These are phyloP conservation scores for Podarcis muralis DNA, from an alignment of 2,113 vertebrate genomes.

Conservation along the genomic window DNA sequence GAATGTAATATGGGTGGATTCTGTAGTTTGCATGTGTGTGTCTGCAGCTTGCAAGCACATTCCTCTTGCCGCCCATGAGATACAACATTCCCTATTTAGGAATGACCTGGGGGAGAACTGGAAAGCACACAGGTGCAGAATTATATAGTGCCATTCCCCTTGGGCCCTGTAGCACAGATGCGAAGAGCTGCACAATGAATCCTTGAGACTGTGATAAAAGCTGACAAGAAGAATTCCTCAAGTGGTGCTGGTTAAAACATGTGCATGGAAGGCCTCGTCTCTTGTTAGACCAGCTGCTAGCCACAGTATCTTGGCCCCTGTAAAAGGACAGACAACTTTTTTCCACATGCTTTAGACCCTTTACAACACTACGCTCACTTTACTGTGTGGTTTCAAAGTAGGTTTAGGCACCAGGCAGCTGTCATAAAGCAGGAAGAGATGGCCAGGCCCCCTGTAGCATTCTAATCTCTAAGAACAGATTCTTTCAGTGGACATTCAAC, in stretches of 20 bases:
- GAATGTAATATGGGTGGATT: conserved; percentile 1
- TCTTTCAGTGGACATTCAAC: neutral
- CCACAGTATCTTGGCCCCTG: neutral
- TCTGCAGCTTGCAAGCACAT: neutral
- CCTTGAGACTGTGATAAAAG: neutral
- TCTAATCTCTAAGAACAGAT: neutral
- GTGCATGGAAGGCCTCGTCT: neutral
- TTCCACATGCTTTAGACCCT: neutral
- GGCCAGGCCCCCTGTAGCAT: neutral
- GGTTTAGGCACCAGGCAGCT: neutral
- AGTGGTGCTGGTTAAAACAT: neutral
- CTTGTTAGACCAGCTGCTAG: neutral
- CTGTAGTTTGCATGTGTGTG: neutral
- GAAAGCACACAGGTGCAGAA: neutral
- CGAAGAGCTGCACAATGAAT: neutral
- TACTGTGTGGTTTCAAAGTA: neutral
- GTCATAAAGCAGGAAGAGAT: neutral
- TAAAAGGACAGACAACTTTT: neutral
- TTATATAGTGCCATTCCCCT: neutral
- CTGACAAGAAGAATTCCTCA: neutral
- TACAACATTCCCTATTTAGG: neutral
- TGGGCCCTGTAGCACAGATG: conserved; percentile 6
- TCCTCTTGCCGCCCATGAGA: neutral
- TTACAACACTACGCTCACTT: neutral
- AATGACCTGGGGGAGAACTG: neutral